These are phyloP conservation scores for Takifugu bimaculatus DNA, from an alignment of 2,113 vertebrate species.

Conservation along the genomic window DNA sequence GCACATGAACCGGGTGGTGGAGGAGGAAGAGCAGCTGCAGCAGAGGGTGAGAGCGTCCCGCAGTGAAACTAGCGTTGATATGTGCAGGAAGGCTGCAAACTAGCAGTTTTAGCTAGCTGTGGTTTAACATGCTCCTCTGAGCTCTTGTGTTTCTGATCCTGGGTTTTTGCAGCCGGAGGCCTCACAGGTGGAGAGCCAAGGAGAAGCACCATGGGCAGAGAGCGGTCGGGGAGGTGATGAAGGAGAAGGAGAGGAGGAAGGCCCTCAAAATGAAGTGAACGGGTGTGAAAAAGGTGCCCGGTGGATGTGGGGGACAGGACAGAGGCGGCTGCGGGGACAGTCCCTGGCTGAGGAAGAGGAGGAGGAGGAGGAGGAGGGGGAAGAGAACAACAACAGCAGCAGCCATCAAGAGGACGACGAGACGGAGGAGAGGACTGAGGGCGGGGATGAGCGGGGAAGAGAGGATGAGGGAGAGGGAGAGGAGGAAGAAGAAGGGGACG, in stretches of 20 bases:
- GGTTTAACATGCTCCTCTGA: neutral
- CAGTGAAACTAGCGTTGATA: neutral
- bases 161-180: conserved; percentile 46
- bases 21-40: conserved; percentile 78
- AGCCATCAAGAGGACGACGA: conserved; percentile 79
- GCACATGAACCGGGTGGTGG: conserved; percentile 89
- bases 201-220: conserved; percentile 69
- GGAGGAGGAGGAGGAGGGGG: conserved; percentile 74
- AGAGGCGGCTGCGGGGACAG: conserved; percentile 60
- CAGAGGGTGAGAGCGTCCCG: conserved; percentile 67
- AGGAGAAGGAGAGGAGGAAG: conserved; percentile 66
- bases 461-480: conserved; percentile 73
- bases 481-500: conserved; percentile 80
- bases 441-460: conserved; percentile 73
- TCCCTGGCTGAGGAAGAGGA: conserved; percentile 74
- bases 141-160: neutral
- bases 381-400: conserved; percentile 65
- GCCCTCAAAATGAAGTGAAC: conserved; percentile 82
- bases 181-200: conserved; percentile 54
- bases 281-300: conserved; percentile 75
- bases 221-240: conserved; percentile 81
- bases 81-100: too few relatives aligned
- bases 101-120: neutral
- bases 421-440: conserved; percentile 67
- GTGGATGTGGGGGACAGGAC: conserved; percentile 82